Evolutionary conservation across 2,113 vertebrate genomes (phyloP), one percentile per base, ranked within the genome.

Genomic region (Paralichthys olivaceus): DNA sequence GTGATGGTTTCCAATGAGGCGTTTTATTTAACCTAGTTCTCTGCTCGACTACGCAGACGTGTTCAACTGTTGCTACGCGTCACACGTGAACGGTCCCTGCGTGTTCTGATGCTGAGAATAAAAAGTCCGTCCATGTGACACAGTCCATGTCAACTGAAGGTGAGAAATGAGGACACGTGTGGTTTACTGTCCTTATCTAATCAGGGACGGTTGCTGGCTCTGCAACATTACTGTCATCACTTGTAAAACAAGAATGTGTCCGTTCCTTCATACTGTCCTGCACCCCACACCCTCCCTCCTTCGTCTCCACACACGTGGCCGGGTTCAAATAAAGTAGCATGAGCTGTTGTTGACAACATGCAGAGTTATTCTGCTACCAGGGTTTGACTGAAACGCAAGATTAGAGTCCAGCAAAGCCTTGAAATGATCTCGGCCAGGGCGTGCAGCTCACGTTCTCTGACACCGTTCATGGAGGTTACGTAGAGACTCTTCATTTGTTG

Each of bases 281-380:
- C 34, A 22, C 47, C 49, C n/a, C 17, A 0, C 40, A 15, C 51
- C 40, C 34, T 20, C 14, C 63, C 15, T 15, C 23, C 4, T 17
- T 56, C 58, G 28, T 45, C 53, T 53, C 19, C 12, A 6, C 47
- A 69, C 90, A 88, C 83, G 87, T 94, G 93, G 79, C 75, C 8
- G 76, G 77, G 85, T 89, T 91, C 85, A 85, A 40, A 34, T 53
- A 15, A 62, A 61, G 69, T 32, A 29, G 60, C 45, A 69, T 12
- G 69, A 69, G 67, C 22, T 22, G 57, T 58, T 70, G 67, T 71
- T 77, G 72, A 81, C 8, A 29, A 32, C 12, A 9, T 28, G 3
- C n/a, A 17, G 22, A 19, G 75, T 55, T 43, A 8, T 74, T 15
- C 45, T 43, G 37, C 53, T 70, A n/a, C n/a, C 55, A 69, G 66